Evolutionary conservation across 2,888 invertebrate species (phyloP).

Genomic region (Watsonalla binaria): DNA sequence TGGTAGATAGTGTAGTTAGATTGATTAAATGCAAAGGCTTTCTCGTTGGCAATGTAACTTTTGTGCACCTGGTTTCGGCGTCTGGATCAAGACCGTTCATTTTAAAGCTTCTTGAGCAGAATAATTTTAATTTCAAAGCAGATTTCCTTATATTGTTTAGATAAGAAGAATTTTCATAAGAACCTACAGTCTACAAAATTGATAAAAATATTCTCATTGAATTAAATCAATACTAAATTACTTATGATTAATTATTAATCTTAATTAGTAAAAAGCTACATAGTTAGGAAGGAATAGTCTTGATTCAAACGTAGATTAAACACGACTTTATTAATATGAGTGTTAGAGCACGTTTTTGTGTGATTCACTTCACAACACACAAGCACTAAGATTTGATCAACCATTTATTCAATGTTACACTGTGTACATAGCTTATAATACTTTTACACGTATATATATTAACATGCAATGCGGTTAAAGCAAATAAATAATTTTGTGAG

Average conservation of each 20-base stretch:
- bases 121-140: no score
- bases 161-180: background rate
- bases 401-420: no score
- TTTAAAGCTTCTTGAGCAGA: no score
- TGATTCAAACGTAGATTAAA: slow-evolving; percentile 27
- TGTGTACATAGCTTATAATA: no score
- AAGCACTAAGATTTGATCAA: background rate
- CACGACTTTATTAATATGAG: slow-evolving; percentile 14
- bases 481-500: no score
- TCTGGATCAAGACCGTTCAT: slow-evolving; percentile 41
- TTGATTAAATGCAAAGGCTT: slow-evolving; percentile 46
- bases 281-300: slow-evolving; percentile 31
- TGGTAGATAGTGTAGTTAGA: slow-evolving; percentile 44
- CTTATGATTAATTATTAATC: background rate
- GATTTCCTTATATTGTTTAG: no score
- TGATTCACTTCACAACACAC: slow-evolving; percentile 15
- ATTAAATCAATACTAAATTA: background rate
- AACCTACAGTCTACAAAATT: background rate
- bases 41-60: slow-evolving; percentile 71
- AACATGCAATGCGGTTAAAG: no score
- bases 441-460: no score
- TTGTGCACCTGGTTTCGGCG: slow-evolving; percentile 68
- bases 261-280: slow-evolving; percentile 2
- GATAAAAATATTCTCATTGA: background rate
- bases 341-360: slow-evolving; percentile 16